These are phyloP conservation scores for Brienomyrus longianalis DNA, from an alignment of 2,113 vertebrate species.

Conservation along the genomic window DNA sequence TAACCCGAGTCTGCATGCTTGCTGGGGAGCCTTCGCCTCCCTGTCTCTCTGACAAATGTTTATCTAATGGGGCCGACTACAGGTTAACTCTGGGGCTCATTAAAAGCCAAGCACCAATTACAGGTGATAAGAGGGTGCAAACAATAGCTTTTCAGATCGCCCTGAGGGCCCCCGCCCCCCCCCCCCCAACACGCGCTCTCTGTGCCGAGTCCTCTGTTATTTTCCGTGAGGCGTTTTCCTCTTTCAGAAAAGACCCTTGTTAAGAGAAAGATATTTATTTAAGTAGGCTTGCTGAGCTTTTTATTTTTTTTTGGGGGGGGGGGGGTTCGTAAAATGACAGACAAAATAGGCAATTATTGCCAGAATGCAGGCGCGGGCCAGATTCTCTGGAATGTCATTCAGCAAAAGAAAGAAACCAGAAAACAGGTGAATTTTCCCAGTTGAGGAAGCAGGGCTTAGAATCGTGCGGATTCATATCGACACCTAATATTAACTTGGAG, in stretches of 20 bases:
- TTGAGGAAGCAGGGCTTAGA: not conserved
- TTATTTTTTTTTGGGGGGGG: not conserved
- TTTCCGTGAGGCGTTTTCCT: not conserved
- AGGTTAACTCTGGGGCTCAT: constrained; percentile 55
- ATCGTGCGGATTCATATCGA: not conserved
- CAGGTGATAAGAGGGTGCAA: constrained; percentile 5
- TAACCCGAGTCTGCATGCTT: constrained; percentile 24
- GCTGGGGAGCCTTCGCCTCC: constrained; percentile 21
- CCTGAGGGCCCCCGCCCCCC: not conserved
- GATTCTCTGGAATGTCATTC: not conserved
- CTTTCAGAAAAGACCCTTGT: not conserved
- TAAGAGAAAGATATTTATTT: not conserved
- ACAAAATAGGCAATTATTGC: not conserved
- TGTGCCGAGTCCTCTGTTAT: not conserved
- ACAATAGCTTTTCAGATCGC: not conserved
- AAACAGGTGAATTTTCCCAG: not conserved
- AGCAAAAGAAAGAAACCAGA: not conserved
- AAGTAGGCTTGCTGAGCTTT: not conserved
- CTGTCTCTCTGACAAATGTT: constrained; percentile 63
- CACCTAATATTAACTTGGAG: not conserved
- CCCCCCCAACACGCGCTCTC: not conserved
- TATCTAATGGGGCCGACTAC: constrained; percentile 52
- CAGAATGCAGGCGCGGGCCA: not conserved
- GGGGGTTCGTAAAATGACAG: not conserved
- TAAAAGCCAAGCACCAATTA: constrained; percentile 22